Conservation (phyloP, 2,888 invertebrate genomes). For the Gibbula magus region DNA sequence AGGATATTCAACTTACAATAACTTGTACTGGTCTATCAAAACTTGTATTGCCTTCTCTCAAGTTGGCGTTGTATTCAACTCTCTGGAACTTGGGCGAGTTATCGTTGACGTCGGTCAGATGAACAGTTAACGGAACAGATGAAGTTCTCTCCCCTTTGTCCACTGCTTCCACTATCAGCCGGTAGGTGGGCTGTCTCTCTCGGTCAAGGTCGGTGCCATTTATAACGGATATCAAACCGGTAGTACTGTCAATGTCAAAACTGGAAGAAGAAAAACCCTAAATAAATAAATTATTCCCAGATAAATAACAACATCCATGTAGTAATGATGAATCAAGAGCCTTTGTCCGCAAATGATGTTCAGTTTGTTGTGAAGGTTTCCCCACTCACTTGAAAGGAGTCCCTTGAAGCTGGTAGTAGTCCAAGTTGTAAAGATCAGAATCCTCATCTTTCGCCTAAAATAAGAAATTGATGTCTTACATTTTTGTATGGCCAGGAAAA, state of each 20-base stretch:
- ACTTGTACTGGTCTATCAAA: constrained; percentile 87
- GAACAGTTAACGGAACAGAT: constrained; percentile 60
- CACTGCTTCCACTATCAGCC: constrained; percentile 85
- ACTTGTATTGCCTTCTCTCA: constrained; percentile 84
- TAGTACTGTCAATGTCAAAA: constrained; percentile 82
- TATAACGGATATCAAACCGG: constrained; percentile 82
- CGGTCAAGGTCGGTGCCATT: constrained; percentile 80
- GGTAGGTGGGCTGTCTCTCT: constrained; percentile 86
- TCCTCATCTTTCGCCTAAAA: not conserved
- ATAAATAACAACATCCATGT: too few relatives aligned
- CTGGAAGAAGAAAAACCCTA: constrained; percentile 47
- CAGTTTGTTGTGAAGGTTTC: too few relatives aligned
- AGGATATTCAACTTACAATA: constrained; percentile 74
- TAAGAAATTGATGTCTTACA: not conserved
- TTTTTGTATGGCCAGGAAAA: too few relatives aligned
- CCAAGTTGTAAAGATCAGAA: not conserved
- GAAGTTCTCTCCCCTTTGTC: constrained; percentile 83
- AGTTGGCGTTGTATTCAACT: constrained; percentile 70
- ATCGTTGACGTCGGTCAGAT: constrained; percentile 68
- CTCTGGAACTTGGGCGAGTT: constrained; percentile 62
- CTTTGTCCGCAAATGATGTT: too few relatives aligned
- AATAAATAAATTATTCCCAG: not conserved
- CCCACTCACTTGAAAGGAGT: not conserved
- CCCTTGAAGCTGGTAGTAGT: not conserved
- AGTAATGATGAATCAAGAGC: too few relatives aligned